Evolutionary conservation across 2,113 vertebrate genomes (phyloP), one percentile per base, ranked within the genome.

Genomic region (Sakesphorus luctuosus): DNA sequence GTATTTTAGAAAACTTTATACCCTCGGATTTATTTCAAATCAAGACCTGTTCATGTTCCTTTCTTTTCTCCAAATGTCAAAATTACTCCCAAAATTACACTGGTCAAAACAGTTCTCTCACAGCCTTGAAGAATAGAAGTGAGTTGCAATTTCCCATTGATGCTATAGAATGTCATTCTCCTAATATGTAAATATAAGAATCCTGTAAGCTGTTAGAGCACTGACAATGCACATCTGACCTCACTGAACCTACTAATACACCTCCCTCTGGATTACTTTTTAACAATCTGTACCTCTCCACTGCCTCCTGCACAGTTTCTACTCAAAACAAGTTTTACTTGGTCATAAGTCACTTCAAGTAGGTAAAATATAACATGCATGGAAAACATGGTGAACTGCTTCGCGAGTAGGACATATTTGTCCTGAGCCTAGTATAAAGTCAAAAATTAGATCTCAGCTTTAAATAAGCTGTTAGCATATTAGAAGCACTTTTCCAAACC

Each of bases 61-160:
- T 88, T 28, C 28, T 82, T 72, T 90, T 47, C 25, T 74, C 40
- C 65, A 67, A 89, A 87, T 2, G 3, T n/a, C 24, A 58, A 79
- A 82, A 88, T 78, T 78, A 84, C 13, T 87, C 33, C 40, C 38
- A 75, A 89, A 89, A 87, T 89, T 44, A 79, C 11, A 63, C 44
- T 20, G 14, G 33, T n/a, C 16, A 65, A 87, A 87, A 35, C 9
- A 72, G 26, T 56, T 82, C 29, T 75, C 35, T 55, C 68, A 55
- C 12, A 82, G 1, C 26, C 40, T 56, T n/a, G 67, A 95, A 72
- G 8, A 87, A 59, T 0, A 77, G 43, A 82, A 67, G 10, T 18
- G 44, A 50, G 20, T 65, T 87, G 65, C 78, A 65, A 56, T 63
- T 82, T 82, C 58, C 44, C 28, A 16, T 31, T 78, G 74, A 61